These are phyloP conservation scores for Colletes latitarsis DNA, from an alignment of 1,140 invertebrate genomes.

Conservation along the genomic window DNA sequence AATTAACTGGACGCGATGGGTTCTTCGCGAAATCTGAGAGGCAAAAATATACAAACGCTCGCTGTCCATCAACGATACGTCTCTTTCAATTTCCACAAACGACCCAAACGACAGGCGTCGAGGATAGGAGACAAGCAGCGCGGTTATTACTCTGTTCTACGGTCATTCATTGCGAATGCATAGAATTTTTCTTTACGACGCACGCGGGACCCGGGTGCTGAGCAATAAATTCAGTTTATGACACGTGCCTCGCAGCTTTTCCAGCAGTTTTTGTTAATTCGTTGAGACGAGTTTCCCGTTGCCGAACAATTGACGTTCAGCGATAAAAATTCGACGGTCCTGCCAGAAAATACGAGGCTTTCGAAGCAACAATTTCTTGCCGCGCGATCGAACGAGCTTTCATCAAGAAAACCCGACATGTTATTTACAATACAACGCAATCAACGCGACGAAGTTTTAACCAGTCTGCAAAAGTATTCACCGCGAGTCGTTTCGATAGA, in stretches of 20 bases:
- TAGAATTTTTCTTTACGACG: constrained; percentile 44
- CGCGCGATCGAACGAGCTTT: background rate
- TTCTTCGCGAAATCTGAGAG: too few species aligned
- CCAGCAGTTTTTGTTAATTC: constrained; percentile 42
- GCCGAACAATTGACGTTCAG: background rate
- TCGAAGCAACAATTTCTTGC: background rate
- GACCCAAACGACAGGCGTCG: background rate
- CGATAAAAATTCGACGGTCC: constrained; percentile 13
- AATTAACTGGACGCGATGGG: background rate
- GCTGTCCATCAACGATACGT: background rate
- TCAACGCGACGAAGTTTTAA: too few species aligned
- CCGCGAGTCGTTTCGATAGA: too few species aligned
- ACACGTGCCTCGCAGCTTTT: background rate
- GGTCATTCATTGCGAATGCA: constrained; percentile 47
- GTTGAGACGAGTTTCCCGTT: background rate
- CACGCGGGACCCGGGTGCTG: background rate
- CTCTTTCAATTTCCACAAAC: constrained; percentile 31
- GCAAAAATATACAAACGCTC: background rate
- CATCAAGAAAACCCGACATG: background rate
- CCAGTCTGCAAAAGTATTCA: too few species aligned
- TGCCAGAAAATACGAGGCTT: background rate
- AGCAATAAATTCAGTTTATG: constrained; percentile 39
- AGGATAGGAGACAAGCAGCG: background rate
- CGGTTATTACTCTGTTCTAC: constrained; percentile 27
- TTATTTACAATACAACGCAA: background rate